Evolutionary conservation across 2,113 vertebrate species (phyloP).

Genomic region (Periophthalmus modestus): DNA sequence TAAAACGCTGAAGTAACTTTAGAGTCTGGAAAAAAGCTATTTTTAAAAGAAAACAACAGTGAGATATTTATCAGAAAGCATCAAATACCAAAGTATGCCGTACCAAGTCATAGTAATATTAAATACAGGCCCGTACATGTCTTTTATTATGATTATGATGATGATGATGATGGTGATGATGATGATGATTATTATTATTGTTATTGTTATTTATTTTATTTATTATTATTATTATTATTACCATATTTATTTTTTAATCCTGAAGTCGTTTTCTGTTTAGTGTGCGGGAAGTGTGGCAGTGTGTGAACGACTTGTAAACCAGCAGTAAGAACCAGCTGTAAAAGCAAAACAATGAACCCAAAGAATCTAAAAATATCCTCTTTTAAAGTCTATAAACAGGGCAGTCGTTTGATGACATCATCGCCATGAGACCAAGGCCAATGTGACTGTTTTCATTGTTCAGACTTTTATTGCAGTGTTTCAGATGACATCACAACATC

Average conservation of each 20-base stretch:
- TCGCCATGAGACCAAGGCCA: background rate
- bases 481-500: background rate
- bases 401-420: background rate
- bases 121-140: no score
- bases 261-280: background rate
- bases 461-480: background rate
- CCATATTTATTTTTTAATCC: background rate
- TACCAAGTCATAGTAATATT: no score
- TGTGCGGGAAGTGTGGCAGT: background rate
- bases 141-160: no score
- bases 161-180: no score
- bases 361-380: background rate
- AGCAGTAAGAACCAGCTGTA: slow-evolving; percentile 8
- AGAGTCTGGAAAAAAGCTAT: no score
- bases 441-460: background rate
- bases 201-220: no score
- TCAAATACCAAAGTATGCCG: no score
- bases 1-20: no score
- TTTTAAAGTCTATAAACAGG: slow-evolving; percentile 2
- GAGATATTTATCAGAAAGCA: no score
- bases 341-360: slow-evolving; percentile 7
- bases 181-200: no score
- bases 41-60: no score
- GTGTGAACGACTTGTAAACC: slow-evolving; percentile 1
- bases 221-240: no score